Base-by-base conservation (phyloP, 2,797 vertebrate genomes). In the Myiotriccus ornatus region DNA sequence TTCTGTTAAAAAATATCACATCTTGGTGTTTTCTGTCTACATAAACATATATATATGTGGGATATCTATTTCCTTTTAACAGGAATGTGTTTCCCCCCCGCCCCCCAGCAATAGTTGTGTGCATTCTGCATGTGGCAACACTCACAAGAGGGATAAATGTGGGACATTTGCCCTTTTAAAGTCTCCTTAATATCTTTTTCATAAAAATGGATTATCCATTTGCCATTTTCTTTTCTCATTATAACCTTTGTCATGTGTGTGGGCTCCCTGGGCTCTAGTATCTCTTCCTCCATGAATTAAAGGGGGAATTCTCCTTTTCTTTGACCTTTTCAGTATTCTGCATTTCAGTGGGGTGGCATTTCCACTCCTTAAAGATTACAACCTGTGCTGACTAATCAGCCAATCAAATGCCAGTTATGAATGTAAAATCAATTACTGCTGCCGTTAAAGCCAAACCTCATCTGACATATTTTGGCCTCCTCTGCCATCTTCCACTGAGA, bases 281-380 rank as follows among this genome's bases (percentile, higher is more conserved):
- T 73, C 85, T 95, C 68, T 74, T 89, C 92, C 84, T 92, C 86
- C 76, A 50, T 76, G 94, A 93, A 93, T 90, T 96, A 94, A 94
- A 96, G 65, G 55, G 75, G 75, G 55, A 96, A 57, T 73, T 88
- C 39, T 95, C 55, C 52, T 76, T 24, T 93, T 93, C 80, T 93
- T 73, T 96, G 96, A 96, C 91, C 95, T 98, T 97, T 96, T 96
- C 82, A 95, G 79, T 97, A 96, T 97, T 97, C 95, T 93, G 39
- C 47, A 85, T 76, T 93, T 89, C 82, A 82, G 79, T 89, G 63
- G 65, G 78, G 44, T 97, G 94, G 85, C 80, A 95, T 97, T 97
- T 96, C 56, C 41, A 87, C 69, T 96, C 55, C 35, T 79, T 77
- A n/a, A 87, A 93, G 52, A 90, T 73, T 96, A 76, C 65, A 90